These are phyloP conservation scores for Micrasema minimum DNA, from an alignment of 1,140 invertebrate genomes.

Conservation along the genomic window DNA sequence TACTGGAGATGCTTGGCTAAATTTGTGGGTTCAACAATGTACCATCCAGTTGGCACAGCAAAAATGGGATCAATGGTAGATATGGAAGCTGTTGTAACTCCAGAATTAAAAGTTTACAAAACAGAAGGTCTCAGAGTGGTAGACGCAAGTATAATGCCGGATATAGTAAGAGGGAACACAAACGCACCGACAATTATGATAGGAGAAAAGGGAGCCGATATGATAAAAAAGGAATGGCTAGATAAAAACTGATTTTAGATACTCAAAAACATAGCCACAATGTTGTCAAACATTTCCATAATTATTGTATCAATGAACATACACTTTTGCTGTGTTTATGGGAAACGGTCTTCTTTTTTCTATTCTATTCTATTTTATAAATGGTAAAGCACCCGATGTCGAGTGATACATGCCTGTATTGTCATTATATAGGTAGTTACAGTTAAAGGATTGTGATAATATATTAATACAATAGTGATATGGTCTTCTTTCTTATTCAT, in stretches of 20 bases:
- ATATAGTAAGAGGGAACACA: constrained; percentile 58
- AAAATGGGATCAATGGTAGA: constrained; percentile 63
- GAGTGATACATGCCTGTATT: too few species aligned
- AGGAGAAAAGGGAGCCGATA: constrained; percentile 61
- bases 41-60: constrained; percentile 65
- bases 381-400: too few species aligned
- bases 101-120: constrained; percentile 60
- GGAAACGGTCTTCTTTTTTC: too few species aligned
- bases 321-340: too few species aligned
- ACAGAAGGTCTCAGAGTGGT: constrained; percentile 52
- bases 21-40: constrained; percentile 57
- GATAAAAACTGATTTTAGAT: background rate
- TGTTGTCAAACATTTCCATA: too few species aligned
- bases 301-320: too few species aligned
- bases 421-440: too few species aligned
- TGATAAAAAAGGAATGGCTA: constrained; percentile 62
- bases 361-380: too few species aligned
- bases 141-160: constrained; percentile 54
- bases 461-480: too few species aligned
- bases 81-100: constrained; percentile 57
- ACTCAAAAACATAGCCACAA: too few species aligned
- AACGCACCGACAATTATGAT: constrained; percentile 62
- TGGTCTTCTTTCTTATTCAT: too few species aligned
- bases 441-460: too few species aligned
- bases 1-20: constrained; percentile 61